phyloP scores from a whole-genome alignment of 2,113 vertebrate species.

The Girardinichthys multiradiatus region DNA sequence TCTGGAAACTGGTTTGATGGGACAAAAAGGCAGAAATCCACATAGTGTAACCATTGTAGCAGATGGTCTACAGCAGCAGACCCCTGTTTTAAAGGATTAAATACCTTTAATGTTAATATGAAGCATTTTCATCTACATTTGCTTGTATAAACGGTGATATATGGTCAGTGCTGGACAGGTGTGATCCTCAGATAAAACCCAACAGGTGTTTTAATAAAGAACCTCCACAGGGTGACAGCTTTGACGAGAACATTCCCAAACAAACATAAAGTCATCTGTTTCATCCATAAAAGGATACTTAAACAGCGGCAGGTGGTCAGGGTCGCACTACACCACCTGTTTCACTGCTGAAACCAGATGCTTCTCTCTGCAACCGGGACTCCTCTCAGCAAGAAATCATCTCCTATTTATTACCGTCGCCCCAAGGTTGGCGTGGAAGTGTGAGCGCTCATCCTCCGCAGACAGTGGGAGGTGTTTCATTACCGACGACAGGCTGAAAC shows the following conservation, averaged over 20 bases:
- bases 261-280: conserved; percentile 34
- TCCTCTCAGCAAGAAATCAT: conserved; percentile 18
- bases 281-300: conserved; percentile 50
- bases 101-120: not conserved
- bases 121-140: not conserved
- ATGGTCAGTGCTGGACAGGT: conserved; percentile 18
- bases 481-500: conserved; percentile 21
- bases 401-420: conserved; percentile 28
- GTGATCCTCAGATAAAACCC: conserved; percentile 25
- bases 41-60: no score
- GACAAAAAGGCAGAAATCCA: no score
- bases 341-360: conserved; percentile 51
- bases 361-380: conserved; percentile 19
- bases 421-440: not conserved
- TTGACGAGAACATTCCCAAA: conserved; percentile 29
- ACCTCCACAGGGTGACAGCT: conserved; percentile 33
- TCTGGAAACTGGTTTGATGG: no score
- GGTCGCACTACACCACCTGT: conserved; percentile 65
- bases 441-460: not conserved
- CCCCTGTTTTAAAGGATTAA: not conserved
- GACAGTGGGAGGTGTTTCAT: conserved; percentile 57
- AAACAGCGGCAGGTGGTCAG: conserved; percentile 53
- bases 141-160: not conserved
- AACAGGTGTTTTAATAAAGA: conserved; percentile 65
- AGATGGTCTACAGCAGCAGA: no score